A percentile compares a stretch with the other conserved stretches of the same genome.
Evolutionary conservation across 2,888 invertebrate genomes (phyloP).

Genomic region (Rhodophaea formosa): DNA sequence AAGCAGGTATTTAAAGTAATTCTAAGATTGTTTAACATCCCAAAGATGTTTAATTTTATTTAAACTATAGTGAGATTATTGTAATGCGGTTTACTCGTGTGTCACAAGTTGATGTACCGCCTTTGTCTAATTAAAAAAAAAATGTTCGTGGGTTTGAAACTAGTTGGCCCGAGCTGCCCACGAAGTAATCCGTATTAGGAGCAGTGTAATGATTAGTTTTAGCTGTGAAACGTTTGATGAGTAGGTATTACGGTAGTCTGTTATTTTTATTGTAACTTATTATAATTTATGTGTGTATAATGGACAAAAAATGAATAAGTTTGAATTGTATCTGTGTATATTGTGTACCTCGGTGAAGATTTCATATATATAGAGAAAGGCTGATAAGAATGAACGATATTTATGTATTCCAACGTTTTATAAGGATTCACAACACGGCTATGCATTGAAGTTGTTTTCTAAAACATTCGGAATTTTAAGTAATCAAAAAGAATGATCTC

Average conservation of each 20-base stretch:
- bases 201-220: neutral
- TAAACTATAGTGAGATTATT: neutral
- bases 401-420: no score
- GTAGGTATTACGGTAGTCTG: neutral
- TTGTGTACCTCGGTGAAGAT: neutral
- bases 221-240: neutral
- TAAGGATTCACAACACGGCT: no score
- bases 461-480: no score
- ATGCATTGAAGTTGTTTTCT: neutral
- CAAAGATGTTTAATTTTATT: slow-evolving; percentile 1
- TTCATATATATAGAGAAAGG: no score
- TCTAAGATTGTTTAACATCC: slow-evolving; percentile 9
- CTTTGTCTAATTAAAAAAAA: no score
- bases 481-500: no score
- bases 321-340: neutral
- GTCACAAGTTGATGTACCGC: no score
- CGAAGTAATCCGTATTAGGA: no score
- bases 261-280: neutral
- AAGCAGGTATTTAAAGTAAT: slow-evolving; percentile 13
- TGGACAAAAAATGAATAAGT: neutral
- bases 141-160: no score
- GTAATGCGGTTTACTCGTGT: no score
- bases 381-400: no score
- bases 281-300: neutral
- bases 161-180: no score